Base-by-base conservation (phyloP, 2,888 invertebrate species). In the Baronia brevicornis region DNA sequence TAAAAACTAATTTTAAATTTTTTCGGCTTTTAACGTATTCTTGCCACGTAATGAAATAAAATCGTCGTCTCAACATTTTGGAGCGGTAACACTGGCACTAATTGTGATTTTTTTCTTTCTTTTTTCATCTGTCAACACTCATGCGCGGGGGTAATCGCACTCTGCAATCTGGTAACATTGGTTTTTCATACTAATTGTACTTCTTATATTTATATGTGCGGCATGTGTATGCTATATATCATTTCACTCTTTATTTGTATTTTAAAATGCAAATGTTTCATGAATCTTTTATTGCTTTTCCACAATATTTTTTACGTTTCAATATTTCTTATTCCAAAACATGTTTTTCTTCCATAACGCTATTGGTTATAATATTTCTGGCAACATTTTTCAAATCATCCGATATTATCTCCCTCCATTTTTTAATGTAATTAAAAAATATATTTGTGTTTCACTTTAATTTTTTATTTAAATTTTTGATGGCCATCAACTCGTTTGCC, bases 151-250 rank as follows among this genome's bases (percentile, higher is more conserved):
- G 68, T 77, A 74, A 71, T 74, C 75, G 74, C 79, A 77, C 80
- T 75, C 75, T 73, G 71, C 80, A 74, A 79, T 66, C 75, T 82
- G 84, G 84, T 82, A 82, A 82, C 82, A 78, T 68, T 56, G 79
- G 77, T 77, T 66, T 67, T 65, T 68, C 71, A 62, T 64, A 77
- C 75, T 75, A 72, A 73, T 70, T 68, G 48, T 60, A 48, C 57
- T 40, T 41, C 41, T 28, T 39, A 33, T 36, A 36, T 41, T 41
- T 32, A 44, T 47, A 41, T 36, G 10, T 36, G 10, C 13, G 26
- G 36, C 30, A 36, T 30, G 30, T 5, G 19, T 17, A 18, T 15
- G 30, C 30, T 31, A 5, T 21, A 40, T 43, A 48, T 39, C 36
- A 43, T 46, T 44, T 38, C 23, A n/a, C 30, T 23, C 14, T 34